Percentiles rank a stretch among this genome's conserved stretches.
phyloP scores from a whole-genome alignment of 2,113 vertebrate species.

The Panthera tigris region DNA sequence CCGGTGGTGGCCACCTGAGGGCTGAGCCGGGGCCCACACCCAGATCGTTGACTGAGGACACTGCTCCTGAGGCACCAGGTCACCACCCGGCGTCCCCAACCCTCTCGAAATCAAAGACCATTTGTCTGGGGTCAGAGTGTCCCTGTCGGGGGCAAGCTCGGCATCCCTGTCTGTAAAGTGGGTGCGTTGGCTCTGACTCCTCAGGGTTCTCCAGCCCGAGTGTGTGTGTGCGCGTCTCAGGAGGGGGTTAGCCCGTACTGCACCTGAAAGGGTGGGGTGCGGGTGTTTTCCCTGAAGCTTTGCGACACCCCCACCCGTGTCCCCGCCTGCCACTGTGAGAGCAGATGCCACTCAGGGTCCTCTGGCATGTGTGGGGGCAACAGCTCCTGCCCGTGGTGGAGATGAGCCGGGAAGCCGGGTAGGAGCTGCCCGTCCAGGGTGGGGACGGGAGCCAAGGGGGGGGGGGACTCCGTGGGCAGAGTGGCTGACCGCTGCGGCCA shows the following conservation, averaged over 20 bases:
- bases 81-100: neutral
- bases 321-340: neutral
- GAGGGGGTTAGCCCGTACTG: too few relatives aligned
- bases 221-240: neutral
- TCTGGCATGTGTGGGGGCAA: neutral
- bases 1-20: neutral
- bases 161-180: rapidly evolving
- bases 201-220: too few relatives aligned
- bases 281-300: neutral
- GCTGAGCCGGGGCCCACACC: neutral
- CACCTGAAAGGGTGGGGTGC: neutral
- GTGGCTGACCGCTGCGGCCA: neutral
- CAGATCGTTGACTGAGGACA: neutral
- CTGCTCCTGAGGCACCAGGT: neutral
- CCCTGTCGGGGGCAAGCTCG: neutral
- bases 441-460: neutral
- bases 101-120: neutral
- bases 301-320: neutral
- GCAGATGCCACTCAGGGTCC: neutral
- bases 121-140: neutral
- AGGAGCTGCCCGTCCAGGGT: neutral
- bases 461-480: neutral
- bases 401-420: neutral
- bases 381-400: rapidly evolving
- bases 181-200: neutral